A percentile compares a stretch with the other conserved stretches of the same genome.
These are phyloP conservation scores for Sarcophaga rosellei DNA, from an alignment of 2,888 invertebrate genomes.

Conservation along the genomic window DNA sequence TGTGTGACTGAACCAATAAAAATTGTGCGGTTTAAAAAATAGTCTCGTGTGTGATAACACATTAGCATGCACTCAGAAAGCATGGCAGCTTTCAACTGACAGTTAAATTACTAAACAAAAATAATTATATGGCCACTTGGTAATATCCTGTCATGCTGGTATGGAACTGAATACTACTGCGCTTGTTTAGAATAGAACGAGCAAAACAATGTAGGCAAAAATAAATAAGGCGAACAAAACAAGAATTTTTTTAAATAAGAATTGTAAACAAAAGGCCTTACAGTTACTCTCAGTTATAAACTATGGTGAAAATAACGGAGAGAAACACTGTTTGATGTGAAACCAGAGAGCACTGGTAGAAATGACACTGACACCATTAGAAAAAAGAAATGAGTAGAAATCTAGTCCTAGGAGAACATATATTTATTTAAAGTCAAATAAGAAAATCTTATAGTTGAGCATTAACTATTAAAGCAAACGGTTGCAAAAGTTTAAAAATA, in stretches of 20 bases:
- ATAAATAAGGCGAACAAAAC: constrained; percentile 63
- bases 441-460: constrained; percentile 68
- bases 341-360: constrained; percentile 28
- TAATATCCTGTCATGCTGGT: background rate
- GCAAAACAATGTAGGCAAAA: constrained; percentile 60
- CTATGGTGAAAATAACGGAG: constrained; percentile 27
- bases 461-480: constrained; percentile 68
- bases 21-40: too few relatives aligned
- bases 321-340: background rate
- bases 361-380: constrained; percentile 4
- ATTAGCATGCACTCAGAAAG: too few relatives aligned
- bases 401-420: constrained; percentile 45
- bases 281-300: background rate
- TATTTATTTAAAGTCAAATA: constrained; percentile 47
- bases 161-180: background rate
- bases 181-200: constrained; percentile 64
- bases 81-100: background rate
- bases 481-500: constrained; percentile 56
- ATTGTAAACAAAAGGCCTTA: constrained; percentile 34
- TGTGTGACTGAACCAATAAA: too few relatives aligned
- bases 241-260: constrained; percentile 45
- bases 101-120: background rate
- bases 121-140: background rate
- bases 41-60: too few relatives aligned
- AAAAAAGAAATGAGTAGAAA: constrained; percentile 15